Conservation (phyloP, 1,140 invertebrate genomes). For the Parasteatoda tepidariorum region DNA sequence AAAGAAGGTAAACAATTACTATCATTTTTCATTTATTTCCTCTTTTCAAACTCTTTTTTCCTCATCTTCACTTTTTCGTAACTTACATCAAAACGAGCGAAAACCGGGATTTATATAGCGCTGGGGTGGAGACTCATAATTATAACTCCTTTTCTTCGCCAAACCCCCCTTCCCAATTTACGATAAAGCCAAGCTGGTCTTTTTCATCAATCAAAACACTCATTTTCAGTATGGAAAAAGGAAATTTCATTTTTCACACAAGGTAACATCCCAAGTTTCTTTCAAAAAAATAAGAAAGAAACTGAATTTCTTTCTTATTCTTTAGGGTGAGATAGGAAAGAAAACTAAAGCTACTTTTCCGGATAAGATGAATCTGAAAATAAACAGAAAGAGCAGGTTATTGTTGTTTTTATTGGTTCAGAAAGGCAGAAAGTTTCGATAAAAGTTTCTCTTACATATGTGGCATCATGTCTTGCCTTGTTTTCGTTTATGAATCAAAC, state of each 20-base stretch:
- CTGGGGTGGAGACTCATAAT: constrained; percentile 2
- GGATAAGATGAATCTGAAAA: background rate
- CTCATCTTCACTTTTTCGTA: background rate
- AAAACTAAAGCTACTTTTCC: background rate
- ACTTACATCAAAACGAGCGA: background rate
- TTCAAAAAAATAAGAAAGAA: background rate
- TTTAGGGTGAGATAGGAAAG: background rate
- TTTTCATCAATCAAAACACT: constrained; percentile 39
- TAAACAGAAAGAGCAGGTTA: background rate
- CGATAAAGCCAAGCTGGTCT: constrained; percentile 15
- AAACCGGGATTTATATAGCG: constrained; percentile 39
- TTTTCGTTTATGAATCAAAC: too few relatives aligned
- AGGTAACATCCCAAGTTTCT: background rate
- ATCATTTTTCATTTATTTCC: constrained; percentile 38
- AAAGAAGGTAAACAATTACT: constrained; percentile 6
- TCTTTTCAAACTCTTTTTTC: background rate
- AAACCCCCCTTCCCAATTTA: constrained; percentile 11
- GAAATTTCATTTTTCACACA: constrained; percentile 26
- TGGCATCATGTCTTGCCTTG: background rate
- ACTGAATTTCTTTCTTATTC: background rate
- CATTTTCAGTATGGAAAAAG: constrained; percentile 7
- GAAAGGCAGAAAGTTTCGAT: too few relatives aligned
- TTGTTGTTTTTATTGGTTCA: background rate
- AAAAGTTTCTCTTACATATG: too few relatives aligned
- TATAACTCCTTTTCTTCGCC: constrained; percentile 27